These are phyloP conservation scores for Nannospalax galili DNA, from an alignment of 2,113 vertebrate species.

Conservation along the genomic window DNA sequence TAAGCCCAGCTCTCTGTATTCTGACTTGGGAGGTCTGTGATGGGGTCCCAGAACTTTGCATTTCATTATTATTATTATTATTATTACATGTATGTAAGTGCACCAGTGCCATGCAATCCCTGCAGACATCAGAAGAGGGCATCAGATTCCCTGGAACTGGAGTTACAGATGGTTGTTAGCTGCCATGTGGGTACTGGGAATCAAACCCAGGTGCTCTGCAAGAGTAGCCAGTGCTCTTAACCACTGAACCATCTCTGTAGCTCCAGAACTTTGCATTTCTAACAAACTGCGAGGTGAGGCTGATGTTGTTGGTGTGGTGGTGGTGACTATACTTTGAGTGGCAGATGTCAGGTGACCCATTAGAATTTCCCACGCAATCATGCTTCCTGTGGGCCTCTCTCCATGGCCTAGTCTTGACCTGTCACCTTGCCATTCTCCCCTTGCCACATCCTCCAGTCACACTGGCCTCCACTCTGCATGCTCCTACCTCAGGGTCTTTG, in stretches of 20 bases:
- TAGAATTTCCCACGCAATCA: rapidly evolving
- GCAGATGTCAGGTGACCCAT: not conserved
- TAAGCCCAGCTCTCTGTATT: not conserved
- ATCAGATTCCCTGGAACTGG: too few relatives aligned
- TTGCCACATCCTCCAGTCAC: not conserved
- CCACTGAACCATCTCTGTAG: not conserved
- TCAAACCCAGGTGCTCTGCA: not conserved
- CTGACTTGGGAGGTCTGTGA: not conserved
- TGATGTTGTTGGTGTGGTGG: not conserved
- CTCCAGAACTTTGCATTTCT: not conserved
- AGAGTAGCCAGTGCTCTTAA: too few relatives aligned
- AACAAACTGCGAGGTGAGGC: not conserved
- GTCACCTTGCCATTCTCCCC: not conserved
- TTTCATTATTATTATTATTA: too few relatives aligned
- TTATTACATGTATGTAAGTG: too few relatives aligned
- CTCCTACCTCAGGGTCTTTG: not conserved
- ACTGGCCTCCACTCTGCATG: not conserved
- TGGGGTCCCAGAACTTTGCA: not conserved
- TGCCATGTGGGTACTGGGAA: not conserved
- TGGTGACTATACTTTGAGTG: not conserved
- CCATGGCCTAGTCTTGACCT: not conserved
- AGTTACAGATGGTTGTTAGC: too few relatives aligned
- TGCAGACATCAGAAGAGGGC: too few relatives aligned
- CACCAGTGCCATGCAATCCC: too few relatives aligned
- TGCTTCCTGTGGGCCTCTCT: not conserved